phyloP scores from a whole-genome alignment of 2,113 vertebrate species.

The Lepisosteus oculatus region DNA sequence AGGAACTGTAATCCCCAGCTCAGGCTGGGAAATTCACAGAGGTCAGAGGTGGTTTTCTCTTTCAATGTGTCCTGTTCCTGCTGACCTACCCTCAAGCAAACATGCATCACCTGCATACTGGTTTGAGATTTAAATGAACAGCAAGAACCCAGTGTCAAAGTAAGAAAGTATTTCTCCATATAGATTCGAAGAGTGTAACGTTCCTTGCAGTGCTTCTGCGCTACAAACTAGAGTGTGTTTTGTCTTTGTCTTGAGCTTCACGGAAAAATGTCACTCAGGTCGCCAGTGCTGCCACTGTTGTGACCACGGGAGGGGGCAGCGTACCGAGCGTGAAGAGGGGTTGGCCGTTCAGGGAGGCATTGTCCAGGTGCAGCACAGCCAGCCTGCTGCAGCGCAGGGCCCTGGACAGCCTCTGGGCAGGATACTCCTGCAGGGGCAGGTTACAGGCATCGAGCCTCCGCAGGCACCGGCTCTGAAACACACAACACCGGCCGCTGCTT shows the following conservation, averaged over 20 bases:
- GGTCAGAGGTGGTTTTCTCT: constrained; percentile 56
- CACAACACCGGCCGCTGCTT: constrained; percentile 9
- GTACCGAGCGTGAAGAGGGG: constrained; percentile 66
- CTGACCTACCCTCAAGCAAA: constrained; percentile 48
- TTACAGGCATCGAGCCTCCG: constrained; percentile 61
- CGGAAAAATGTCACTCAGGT: not conserved
- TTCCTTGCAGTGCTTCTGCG: not conserved
- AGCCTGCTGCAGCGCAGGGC: constrained; percentile 62
- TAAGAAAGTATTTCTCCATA: no score
- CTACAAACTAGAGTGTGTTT: no score
- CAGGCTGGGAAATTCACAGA: constrained; percentile 62
- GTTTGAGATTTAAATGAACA: no score
- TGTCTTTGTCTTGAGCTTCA: not conserved
- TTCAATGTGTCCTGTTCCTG: constrained; percentile 62
- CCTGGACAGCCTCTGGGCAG: constrained; percentile 53
- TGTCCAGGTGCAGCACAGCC: constrained; percentile 59
- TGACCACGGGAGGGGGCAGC: not conserved
- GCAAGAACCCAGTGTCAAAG: no score
- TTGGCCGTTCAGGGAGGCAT: constrained; percentile 60
- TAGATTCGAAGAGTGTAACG: not conserved
- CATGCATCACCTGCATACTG: constrained; percentile 25
- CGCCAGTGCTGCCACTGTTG: not conserved
- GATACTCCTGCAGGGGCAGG: constrained; percentile 52
- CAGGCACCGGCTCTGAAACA: constrained; percentile 62
- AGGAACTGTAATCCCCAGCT: constrained; percentile 66